Evolutionary conservation across 2,797 vertebrate genomes (phyloP).

Genomic region (Perdix hodgsoniae): DNA sequence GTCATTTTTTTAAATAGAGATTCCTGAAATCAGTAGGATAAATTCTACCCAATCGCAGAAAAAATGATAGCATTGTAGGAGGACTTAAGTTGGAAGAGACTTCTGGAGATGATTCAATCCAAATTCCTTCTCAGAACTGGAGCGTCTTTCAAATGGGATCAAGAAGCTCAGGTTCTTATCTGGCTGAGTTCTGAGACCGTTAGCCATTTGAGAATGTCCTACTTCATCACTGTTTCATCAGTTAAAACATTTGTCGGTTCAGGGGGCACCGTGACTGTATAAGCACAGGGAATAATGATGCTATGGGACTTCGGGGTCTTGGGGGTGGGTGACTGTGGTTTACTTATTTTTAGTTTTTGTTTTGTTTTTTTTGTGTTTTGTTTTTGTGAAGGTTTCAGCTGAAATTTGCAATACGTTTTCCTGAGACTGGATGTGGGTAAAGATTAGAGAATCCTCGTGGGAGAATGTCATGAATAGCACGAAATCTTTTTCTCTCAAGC

Average conservation of each 20-base stretch:
- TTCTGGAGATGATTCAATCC: background rate
- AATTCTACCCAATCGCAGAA: background rate
- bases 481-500: background rate
- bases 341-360: background rate
- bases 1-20: background rate
- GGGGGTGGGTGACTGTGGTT: background rate
- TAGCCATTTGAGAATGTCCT: background rate
- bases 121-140: background rate
- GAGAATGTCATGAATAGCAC: background rate
- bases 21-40: background rate
- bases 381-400: background rate
- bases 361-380: background rate
- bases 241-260: background rate
- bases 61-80: background rate
- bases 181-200: background rate
- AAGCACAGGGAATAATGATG: background rate
- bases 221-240: background rate
- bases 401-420: background rate
- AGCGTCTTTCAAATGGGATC: background rate
- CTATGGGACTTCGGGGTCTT: accelerated
- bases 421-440: background rate
- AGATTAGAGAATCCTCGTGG: background rate
- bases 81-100: background rate
- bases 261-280: background rate
- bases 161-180: background rate